These are phyloP conservation scores for Xestia ashworthii DNA, from an alignment of 2,888 invertebrate species.

Conservation along the genomic window DNA sequence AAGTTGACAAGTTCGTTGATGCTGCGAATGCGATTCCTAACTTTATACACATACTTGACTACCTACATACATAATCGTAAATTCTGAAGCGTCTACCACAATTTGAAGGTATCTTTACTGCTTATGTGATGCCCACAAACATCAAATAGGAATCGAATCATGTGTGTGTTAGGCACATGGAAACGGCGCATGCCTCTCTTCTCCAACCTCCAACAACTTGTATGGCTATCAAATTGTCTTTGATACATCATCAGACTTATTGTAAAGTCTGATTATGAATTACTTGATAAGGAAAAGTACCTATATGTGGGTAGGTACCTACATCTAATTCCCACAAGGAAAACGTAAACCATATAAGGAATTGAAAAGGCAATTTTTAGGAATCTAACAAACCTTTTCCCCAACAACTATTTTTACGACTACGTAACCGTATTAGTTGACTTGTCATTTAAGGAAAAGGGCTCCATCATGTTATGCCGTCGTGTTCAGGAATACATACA, in stretches of 20 bases:
- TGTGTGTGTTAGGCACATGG: background rate
- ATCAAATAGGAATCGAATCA: background rate
- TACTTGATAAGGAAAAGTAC: background rate
- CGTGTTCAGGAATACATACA: conserved; percentile 27
- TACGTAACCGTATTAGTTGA: background rate
- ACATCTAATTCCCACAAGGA: background rate
- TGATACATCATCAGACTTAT: background rate
- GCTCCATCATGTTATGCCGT: conserved; percentile 6
- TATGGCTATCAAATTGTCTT: background rate
- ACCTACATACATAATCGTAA: background rate
- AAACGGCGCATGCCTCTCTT: background rate
- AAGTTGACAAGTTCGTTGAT: conserved; percentile 35
- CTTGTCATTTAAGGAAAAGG: background rate
- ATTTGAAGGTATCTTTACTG: background rate
- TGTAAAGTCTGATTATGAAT: background rate
- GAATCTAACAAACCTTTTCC: no score
- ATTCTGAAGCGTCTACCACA: background rate
- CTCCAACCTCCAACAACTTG: background rate
- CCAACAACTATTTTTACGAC: no score
- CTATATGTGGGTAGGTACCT: background rate
- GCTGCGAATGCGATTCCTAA: background rate
- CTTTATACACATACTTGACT: background rate
- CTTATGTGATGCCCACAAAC: background rate
- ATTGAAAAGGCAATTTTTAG: background rate
- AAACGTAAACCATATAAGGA: background rate